A percentile compares a stretch with the other conserved stretches of the same genome.
Evolutionary conservation across 2,888 invertebrate genomes (phyloP).

Genomic region (Callimorpha dominula): DNA sequence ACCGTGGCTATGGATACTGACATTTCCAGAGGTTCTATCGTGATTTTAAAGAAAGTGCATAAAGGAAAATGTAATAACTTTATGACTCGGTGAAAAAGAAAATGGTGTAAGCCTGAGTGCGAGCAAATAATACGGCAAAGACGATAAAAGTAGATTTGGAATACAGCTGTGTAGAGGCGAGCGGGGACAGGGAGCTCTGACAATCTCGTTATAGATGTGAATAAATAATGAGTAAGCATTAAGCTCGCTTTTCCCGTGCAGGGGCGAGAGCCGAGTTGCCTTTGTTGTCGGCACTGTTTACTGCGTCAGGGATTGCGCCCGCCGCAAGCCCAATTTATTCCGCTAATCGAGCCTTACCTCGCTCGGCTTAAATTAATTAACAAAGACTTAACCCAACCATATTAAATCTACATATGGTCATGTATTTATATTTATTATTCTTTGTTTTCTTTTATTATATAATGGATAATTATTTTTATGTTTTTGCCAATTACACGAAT

Average conservation of each 20-base stretch:
- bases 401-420: constrained; percentile 62
- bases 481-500: not conserved
- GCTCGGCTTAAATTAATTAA: constrained; percentile 81
- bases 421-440: constrained; percentile 18
- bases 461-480: not conserved
- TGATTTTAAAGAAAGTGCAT: constrained; percentile 60
- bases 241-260: constrained; percentile 71
- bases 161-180: constrained; percentile 62
- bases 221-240: constrained; percentile 85
- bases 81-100: constrained; percentile 70
- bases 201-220: constrained; percentile 85
- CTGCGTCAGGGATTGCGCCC: constrained; percentile 76
- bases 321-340: constrained; percentile 83
- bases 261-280: constrained; percentile 69
- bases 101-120: constrained; percentile 71
- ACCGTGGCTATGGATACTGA: constrained; percentile 24
- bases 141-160: constrained; percentile 63
- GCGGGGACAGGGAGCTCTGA: constrained; percentile 74
- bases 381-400: constrained; percentile 71
- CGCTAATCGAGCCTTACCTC: constrained; percentile 81
- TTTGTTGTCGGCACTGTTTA: constrained; percentile 82
- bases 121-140: constrained; percentile 63
- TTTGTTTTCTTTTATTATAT: not conserved
- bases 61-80: constrained; percentile 70
- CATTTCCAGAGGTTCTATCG: constrained; percentile 43